phyloP scores from a whole-genome alignment of 2,797 vertebrate species.

The Tinamus major region DNA sequence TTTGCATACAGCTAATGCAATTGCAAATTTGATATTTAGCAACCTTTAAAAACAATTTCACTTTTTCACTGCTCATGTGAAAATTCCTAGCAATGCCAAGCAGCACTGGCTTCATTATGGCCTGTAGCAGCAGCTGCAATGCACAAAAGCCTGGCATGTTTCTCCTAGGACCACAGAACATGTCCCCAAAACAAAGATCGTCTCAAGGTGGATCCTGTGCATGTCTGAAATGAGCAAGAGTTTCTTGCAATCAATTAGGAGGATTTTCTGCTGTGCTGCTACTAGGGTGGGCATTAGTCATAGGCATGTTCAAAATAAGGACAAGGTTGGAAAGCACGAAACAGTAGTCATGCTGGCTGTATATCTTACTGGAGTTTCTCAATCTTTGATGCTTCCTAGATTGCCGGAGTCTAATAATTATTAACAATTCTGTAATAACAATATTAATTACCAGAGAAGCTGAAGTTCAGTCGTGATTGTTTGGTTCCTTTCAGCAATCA shows the following conservation, averaged over 20 bases:
- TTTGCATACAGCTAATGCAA: not conserved
- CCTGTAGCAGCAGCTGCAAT: not conserved
- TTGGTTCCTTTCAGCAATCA: constrained; percentile 63
- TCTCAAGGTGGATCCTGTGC: not conserved
- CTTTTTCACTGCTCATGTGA: not conserved
- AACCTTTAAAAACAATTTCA: not conserved
- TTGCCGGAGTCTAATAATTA: constrained; percentile 25
- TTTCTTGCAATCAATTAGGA: not conserved
- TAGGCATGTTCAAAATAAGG: not conserved
- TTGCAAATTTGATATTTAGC: not conserved
- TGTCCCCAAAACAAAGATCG: constrained; percentile 2
- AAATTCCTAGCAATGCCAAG: rapidly evolving
- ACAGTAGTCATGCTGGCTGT: not conserved
- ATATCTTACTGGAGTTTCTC: constrained; percentile 8
- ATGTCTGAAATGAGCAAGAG: not conserved
- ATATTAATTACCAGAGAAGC: constrained; percentile 55
- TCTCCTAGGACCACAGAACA: rapidly evolving
- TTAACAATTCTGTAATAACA: constrained; percentile 31
- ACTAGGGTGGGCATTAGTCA: not conserved
- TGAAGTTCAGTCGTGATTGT: constrained; percentile 1
- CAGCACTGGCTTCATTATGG: not conserved
- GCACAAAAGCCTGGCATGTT: not conserved
- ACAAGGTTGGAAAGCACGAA: constrained; percentile 23
- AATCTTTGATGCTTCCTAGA: constrained; percentile 28
- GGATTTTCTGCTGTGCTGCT: not conserved